Base-by-base conservation (phyloP, 2,797 vertebrate species). In the Aplochiton taeniatus region DNA sequence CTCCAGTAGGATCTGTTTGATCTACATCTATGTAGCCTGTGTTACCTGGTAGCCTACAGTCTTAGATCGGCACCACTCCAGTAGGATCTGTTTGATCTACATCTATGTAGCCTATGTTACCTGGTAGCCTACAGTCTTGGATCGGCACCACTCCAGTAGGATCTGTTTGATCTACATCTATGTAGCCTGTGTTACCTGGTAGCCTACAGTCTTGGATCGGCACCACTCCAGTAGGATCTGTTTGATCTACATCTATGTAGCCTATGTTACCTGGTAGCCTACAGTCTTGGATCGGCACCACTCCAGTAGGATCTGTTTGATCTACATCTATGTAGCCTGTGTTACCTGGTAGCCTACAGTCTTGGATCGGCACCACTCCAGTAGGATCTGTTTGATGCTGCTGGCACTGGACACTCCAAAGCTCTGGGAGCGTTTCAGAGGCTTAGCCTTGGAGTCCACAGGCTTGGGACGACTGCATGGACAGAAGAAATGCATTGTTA, bases 291-390 rank as follows among this genome's bases (percentile, higher is more conserved):
- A 98, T 41, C 97, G 96, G 75, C 97, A 99, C 97, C 97, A 98
- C 44, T 98, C 97, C 0, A 99, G 89, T 19, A 99, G 94, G 73
- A 98, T 96, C 89, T 98, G 96, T 76, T 99, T 99, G 86, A 99
- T 98, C n/a, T n/a, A n/a, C n/a, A n/a, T n/a, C n/a, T n/a, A n/a
- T n/a, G n/a, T n/a, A n/a, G n/a, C n/a, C n/a, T n/a, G n/a, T n/a
- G n/a, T n/a, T 65, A 98, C 97, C 94, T 98, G 93, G 89, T 99
- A 99, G 79, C 96, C 96, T 1, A 95, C 85, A 19, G 97, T 98
- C 89, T 98, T 98, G 67, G 94, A 98, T 41, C 97, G 96, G 75
- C 97, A 99, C 97, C 97, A 98, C 44, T 98, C 97, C 0, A 99
- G 89, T 19, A 99, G 94, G 73, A 98, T 96, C 89, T 98, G 96